Base-by-base conservation (phyloP, 2,113 vertebrate genomes). In the Passer domesticus region DNA sequence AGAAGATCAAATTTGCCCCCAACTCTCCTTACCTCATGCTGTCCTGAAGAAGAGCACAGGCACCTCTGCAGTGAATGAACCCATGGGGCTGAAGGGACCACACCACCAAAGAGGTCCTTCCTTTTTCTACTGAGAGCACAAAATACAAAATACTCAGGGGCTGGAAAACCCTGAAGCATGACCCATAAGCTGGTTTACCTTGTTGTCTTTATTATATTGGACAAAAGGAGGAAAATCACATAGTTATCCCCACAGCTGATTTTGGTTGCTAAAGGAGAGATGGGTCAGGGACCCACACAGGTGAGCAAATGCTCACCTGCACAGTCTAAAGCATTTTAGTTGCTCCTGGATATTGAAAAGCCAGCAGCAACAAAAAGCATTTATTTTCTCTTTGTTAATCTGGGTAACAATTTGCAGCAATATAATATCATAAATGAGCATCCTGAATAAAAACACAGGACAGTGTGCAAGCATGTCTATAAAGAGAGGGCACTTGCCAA, bases 21-120 rank as follows among this genome's bases (percentile, higher is more conserved):
- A 1, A 15, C 35, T 47, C 19, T 66, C n/a, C 37, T 85, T 31
- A 30, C 14, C 16, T 10, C 0, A 0, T 7, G 20, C 37, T 62
- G 62, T 49, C 41, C 39, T 50, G 43, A n/a, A 31, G 56, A 62
- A 59, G 9, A 23, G 53, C 56, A 56, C 39, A 28, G 64, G 69
- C 27, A 78, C 17, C 8, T 8, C 8, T 8, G 49, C 41, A 25
- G 30, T 44, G 14, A 77, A 44, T 1, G 15, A 81, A n/a, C 28
- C 60, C 19, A 15, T 4, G 9, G 41, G 62, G 27, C 2, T 70
- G 63, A 70, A 82, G 44, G n/a, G n/a, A 68, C 18, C 5, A 5
- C 10, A 20, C 0, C 30, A 72, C 19, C 44, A 49, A 49, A 49
- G 3, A 52, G 14, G 14, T 58, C 53, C 17, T 1, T 55, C 17